Base-by-base conservation (phyloP, 2,113 vertebrate genomes). In the Platysternon megacephalum region DNA sequence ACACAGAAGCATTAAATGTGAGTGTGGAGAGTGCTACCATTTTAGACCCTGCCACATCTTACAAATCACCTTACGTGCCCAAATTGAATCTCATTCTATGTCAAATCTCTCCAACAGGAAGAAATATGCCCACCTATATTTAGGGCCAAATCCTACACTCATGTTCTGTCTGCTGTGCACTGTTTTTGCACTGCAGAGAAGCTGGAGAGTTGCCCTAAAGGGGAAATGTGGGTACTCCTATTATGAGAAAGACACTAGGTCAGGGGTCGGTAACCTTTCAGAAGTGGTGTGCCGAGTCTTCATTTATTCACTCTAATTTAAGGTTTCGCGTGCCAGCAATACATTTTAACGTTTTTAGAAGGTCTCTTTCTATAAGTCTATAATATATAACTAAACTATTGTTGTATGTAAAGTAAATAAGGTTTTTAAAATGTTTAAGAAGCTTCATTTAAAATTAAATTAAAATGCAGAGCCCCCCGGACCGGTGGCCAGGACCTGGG, bases 1-100 rank as follows among this genome's bases (percentile, higher is more conserved):
- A 53, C 90, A 42, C 86, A 91, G 90, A 93, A 91, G 65, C 61
- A 82, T 52, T 76, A 95, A 93, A 89, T 58, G 29, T 87, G 85
- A 55, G 72, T 51, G 42, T 84, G 58, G 95, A 91, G 72, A 86
- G 22, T 13, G 48, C 61, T 83, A 16, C n/a, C 82, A 80, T 94
- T 44, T 95, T 94, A 89, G 83, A 26, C 68, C 53, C 19, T 44
- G 29, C 61, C 68, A 79, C 24, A 55, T 88, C 94, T 96, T 84
- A 82, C 76, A 94, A 79, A 87, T 85, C 74, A 58, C 78, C 82
- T 93, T 82, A 82, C 46, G 83, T 81, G 12, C 22, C 42, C 84
- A 42, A 26, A 17, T 58, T 88, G 52, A 82, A 35, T 86, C 46
- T 95, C 72, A 5, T 85, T 94, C 85, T 79, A 44, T 74, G 79